These are phyloP conservation scores for Calephelis nemesis DNA, from an alignment of 1,140 invertebrate species.

Conservation along the genomic window DNA sequence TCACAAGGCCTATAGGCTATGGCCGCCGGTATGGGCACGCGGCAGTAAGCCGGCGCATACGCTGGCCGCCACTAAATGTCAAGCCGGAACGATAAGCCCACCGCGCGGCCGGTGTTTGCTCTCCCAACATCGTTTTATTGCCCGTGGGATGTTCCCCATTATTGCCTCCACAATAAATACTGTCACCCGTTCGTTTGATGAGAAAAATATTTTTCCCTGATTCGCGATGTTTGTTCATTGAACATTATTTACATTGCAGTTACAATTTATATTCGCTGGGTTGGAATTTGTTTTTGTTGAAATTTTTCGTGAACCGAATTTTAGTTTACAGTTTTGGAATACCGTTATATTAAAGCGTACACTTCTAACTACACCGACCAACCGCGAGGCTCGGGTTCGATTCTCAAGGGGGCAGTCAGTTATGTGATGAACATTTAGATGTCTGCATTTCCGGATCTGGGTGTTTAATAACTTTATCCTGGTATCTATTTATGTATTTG, in stretches of 20 bases:
- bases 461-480: too few species aligned
- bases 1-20: constrained; percentile 13
- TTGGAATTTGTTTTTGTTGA: too few species aligned
- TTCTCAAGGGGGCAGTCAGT: too few species aligned
- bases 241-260: constrained; percentile 32
- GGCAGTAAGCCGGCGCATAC: constrained; percentile 46
- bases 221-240: constrained; percentile 35
- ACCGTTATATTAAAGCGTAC: too few species aligned
- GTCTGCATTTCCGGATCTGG: too few species aligned
- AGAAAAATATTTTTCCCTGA: constrained; percentile 53
- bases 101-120: constrained; percentile 51
- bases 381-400: too few species aligned
- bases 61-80: constrained; percentile 56
- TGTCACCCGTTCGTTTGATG: constrained; percentile 41
- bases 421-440: too few species aligned
- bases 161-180: constrained; percentile 49
- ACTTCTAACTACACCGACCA: too few species aligned
- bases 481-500: too few species aligned
- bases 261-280: neutral
- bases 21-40: constrained; percentile 38
- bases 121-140: constrained; percentile 48
- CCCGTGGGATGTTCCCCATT: constrained; percentile 53
- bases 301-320: neutral
- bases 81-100: constrained; percentile 57
- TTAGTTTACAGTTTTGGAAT: too few species aligned